phyloP scores from a whole-genome alignment of 2,888 invertebrate species.

The Acanthosoma haemorrhoidale region DNA sequence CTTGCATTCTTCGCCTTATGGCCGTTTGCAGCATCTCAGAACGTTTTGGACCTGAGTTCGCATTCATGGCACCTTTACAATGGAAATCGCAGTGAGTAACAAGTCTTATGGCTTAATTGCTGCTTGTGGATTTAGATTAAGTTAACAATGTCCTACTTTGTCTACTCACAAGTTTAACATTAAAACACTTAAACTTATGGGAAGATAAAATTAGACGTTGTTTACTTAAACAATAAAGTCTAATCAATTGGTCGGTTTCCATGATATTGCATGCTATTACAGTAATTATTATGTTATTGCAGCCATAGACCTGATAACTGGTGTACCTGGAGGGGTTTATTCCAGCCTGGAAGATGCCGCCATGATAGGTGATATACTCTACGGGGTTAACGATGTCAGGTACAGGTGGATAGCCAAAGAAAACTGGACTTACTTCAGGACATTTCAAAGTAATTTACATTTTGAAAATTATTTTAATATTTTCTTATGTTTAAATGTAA shows the following conservation, averaged over 20 bases:
- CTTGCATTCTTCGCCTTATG: background rate
- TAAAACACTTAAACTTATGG: too few relatives aligned
- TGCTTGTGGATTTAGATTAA: too few relatives aligned
- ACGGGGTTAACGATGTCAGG: constrained; percentile 67
- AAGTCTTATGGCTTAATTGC: too few relatives aligned
- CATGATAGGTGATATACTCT: constrained; percentile 59
- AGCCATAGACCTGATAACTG: constrained; percentile 36
- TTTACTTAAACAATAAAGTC: too few relatives aligned
- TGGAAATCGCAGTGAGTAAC: background rate
- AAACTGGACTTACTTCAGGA: constrained; percentile 64
- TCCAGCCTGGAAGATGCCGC: constrained; percentile 60
- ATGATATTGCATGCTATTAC: too few relatives aligned
- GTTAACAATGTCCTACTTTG: too few relatives aligned
- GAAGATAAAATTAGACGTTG: too few relatives aligned
- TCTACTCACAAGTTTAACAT: too few relatives aligned
- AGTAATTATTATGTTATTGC: background rate
- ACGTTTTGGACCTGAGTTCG: background rate
- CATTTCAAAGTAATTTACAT: constrained; percentile 41
- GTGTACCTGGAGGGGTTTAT: constrained; percentile 75
- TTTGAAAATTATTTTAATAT: constrained; percentile 21
- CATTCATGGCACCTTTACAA: background rate
- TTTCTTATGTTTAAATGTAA: background rate
- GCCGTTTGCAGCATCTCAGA: background rate
- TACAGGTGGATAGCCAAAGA: constrained; percentile 77
- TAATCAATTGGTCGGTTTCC: too few relatives aligned